Conservation (phyloP, 2,888 invertebrate genomes). For the Malthinus seriepunctatus region DNA sequence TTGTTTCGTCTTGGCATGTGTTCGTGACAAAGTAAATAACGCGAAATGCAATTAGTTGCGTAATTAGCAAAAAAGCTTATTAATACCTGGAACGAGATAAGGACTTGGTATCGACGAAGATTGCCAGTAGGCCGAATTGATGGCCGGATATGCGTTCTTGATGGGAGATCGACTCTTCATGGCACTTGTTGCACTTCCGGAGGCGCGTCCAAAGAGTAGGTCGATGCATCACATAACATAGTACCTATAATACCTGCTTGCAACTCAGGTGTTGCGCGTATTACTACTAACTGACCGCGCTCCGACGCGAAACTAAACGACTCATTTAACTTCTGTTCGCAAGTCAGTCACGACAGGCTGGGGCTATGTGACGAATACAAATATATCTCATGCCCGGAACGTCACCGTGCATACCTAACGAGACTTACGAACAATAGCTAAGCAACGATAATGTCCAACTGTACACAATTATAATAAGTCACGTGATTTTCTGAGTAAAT, state of each 20-base stretch:
- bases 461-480: constrained; percentile 19
- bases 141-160: constrained; percentile 67
- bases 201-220: constrained; percentile 29
- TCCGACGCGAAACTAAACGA: constrained; percentile 48
- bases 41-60: constrained; percentile 10
- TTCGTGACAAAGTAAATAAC: not conserved
- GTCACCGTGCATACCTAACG: constrained; percentile 41
- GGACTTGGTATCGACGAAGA: constrained; percentile 79
- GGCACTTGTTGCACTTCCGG: constrained; percentile 36
- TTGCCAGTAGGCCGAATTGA: constrained; percentile 84
- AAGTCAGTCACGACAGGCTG: constrained; percentile 42
- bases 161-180: constrained; percentile 51
- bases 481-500: constrained; percentile 20
- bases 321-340: constrained; percentile 45
- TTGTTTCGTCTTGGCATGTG: not conserved
- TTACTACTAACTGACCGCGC: constrained; percentile 40
- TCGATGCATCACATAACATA: constrained; percentile 29
- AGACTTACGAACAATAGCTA: constrained; percentile 34
- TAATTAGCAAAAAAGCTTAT: constrained; percentile 6
- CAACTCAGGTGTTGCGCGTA: constrained; percentile 20
- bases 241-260: constrained; percentile 10
- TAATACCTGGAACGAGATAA: constrained; percentile 81
- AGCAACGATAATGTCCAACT: constrained; percentile 32
- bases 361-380: constrained; percentile 52
- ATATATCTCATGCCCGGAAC: constrained; percentile 41